Conservation (phyloP, 2,888 invertebrate genomes). For the Allolobophora icterica region DNA sequence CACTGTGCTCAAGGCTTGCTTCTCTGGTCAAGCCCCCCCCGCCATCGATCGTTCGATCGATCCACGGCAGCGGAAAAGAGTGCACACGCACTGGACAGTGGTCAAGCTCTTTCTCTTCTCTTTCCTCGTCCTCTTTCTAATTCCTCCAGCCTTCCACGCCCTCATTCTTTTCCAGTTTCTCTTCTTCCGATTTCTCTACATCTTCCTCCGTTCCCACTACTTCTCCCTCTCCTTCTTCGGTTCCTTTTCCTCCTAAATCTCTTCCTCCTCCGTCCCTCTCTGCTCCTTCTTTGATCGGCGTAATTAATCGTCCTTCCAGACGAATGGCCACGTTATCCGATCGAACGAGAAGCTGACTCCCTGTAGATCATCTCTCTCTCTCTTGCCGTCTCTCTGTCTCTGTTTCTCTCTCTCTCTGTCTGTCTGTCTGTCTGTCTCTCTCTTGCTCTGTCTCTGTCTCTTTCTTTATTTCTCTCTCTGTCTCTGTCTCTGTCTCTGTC, state of each 20-base stretch:
- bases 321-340: slow-evolving; percentile 11
- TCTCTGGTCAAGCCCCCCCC: background rate
- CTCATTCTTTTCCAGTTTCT: background rate
- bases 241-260: background rate
- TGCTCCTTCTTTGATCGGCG: background rate
- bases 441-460: background rate
- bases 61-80: background rate
- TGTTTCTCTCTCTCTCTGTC: background rate
- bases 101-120: slow-evolving; percentile 12
- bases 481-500: background rate
- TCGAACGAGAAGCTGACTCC: background rate
- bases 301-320: background rate
- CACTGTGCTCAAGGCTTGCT: background rate
- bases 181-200: background rate
- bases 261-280: background rate
- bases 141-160: background rate
- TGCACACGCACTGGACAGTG: too few species aligned
- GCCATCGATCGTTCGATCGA: background rate
- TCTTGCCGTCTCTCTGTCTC: background rate
- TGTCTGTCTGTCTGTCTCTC: background rate
- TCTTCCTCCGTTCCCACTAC: background rate
- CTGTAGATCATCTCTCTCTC: background rate
- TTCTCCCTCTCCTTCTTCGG: background rate
- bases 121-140: background rate
- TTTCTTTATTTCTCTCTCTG: background rate